These are phyloP conservation scores for Brachirus orientalis DNA, from an alignment of 2,113 vertebrate genomes.

Conservation along the genomic window DNA sequence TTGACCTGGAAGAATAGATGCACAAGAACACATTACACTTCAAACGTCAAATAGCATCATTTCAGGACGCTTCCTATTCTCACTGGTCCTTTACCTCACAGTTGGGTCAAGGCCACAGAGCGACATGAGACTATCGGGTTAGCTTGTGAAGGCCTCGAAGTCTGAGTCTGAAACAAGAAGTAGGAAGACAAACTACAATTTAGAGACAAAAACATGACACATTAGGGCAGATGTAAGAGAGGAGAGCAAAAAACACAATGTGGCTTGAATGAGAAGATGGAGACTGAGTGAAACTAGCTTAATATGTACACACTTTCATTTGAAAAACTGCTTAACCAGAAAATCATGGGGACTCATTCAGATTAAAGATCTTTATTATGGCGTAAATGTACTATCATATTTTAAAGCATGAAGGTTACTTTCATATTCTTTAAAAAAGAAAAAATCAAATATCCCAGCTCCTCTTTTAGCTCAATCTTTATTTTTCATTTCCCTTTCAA, in stretches of 20 bases:
- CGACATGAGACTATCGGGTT: conserved; percentile 76
- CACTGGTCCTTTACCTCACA: conserved; percentile 76
- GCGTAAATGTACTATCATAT: background rate
- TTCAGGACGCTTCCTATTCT: conserved; percentile 18
- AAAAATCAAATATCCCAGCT: conserved; percentile 38
- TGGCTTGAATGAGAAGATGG: too few relatives aligned
- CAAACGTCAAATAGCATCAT: background rate
- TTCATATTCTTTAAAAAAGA: conserved; percentile 28
- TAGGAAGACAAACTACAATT: conserved; percentile 61
- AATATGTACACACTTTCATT: background rate
- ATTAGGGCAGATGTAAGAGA: background rate
- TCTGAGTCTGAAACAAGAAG: conserved; percentile 85
- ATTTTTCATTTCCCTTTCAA: conserved; percentile 60
- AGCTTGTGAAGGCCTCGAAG: conserved; percentile 85
- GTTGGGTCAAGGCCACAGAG: conserved; percentile 56
- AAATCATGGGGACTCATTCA: background rate
- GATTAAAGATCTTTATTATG: background rate
- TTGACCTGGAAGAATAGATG: conserved; percentile 76
- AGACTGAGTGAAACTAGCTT: too few relatives aligned
- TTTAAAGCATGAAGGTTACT: conserved; percentile 1
- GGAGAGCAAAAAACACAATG: too few relatives aligned
- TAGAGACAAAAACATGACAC: background rate
- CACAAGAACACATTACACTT: conserved; percentile 55
- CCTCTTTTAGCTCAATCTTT: conserved; percentile 55
- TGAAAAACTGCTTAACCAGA: background rate